Evolutionary conservation across 2,113 vertebrate genomes (phyloP), one percentile per base, ranked within the genome.

Genomic region (Lagopus muta): DNA sequence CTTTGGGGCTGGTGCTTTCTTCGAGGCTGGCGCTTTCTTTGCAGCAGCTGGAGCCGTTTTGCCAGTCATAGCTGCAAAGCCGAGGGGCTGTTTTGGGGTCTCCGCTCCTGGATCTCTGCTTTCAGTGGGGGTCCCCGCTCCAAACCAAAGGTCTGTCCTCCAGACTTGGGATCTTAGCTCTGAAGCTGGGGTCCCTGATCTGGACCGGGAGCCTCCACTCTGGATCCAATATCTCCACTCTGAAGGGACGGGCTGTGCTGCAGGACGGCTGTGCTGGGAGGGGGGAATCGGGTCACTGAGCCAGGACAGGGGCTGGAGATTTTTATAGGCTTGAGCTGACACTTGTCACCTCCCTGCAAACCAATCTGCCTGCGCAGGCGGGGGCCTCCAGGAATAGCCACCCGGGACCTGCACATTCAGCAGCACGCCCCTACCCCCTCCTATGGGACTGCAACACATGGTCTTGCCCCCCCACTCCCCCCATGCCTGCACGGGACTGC

Each of bases 381-480:
- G 93, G 66, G 69, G 30, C 91, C 0, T 82, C 94, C 96, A 95
- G 94, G 97, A 97, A 97, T 97, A 97, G 97, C 92, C 62, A n/a
- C 65, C 34, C 14, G 1, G 95, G 91, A 95, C 91, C 97, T 96
- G 97, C 91, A 92, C 81, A 92, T 88, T 96, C 95, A 94, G 95
- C 95, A 94, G 78, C 91, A 84, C 40, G 11, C 34, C 88, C 24
- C 91, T 89, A 55, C 78, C 87, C 92, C 84, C 70, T 92, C 91
- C 94, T 93, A 57, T 94, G 74, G 76, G 84, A 74, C 54, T 2
- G 73, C 80, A 88, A 65, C 91, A 86, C 16, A 77, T 6, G 84
- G 74, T 36, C 43, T 84, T 61, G 52, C 4, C 32, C 85, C 47
- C 80, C 85, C 57, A 22, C 32, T 14, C 38, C 10, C 17, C 22